These are phyloP conservation scores for Zaprionus lachaisei DNA, from an alignment of 1,140 invertebrate genomes.

Conservation along the genomic window DNA sequence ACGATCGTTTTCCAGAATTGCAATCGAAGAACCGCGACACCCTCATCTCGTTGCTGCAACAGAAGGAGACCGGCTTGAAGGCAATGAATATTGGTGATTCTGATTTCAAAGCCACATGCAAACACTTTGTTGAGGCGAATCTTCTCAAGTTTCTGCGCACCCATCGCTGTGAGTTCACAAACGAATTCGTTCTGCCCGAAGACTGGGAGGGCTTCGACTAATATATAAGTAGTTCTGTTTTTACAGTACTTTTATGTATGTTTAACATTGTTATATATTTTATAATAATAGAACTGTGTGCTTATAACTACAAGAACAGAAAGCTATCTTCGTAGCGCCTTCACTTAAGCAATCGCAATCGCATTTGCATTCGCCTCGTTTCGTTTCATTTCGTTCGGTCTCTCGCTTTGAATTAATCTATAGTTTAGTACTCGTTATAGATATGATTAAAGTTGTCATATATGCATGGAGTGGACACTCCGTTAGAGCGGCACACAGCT, in stretches of 20 bases:
- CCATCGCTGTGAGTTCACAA: slow-evolving; percentile 55
- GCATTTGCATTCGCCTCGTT: background rate
- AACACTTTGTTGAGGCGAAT: slow-evolving; percentile 47
- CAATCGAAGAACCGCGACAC: slow-evolving; percentile 42
- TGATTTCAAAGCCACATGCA: slow-evolving; percentile 13
- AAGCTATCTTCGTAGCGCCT: slow-evolving; percentile 43
- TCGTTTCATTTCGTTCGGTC: slow-evolving; percentile 24
- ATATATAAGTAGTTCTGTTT: background rate
- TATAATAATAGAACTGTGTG: slow-evolving; percentile 25
- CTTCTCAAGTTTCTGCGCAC: slow-evolving; percentile 55
- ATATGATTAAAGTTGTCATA: slow-evolving; percentile 10
- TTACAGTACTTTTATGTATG: slow-evolving; percentile 18
- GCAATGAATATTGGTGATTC: background rate
- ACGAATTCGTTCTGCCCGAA: slow-evolving; percentile 61
- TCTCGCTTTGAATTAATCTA: slow-evolving; percentile 27
- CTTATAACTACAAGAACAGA: slow-evolving; percentile 47
- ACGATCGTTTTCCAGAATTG: slow-evolving; percentile 60
- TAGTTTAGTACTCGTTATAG: slow-evolving; percentile 40
- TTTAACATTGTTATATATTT: slow-evolving; percentile 40
- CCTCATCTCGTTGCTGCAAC: slow-evolving; percentile 42
- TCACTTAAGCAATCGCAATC: background rate
- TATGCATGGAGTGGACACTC: slow-evolving; percentile 4
- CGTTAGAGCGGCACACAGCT: slow-evolving; percentile 43
- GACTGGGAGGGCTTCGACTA: slow-evolving; percentile 27
- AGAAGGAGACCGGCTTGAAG: background rate